Evolutionary conservation across 2,113 vertebrate genomes (phyloP).

Genomic region (Holacanthus passer): DNA sequence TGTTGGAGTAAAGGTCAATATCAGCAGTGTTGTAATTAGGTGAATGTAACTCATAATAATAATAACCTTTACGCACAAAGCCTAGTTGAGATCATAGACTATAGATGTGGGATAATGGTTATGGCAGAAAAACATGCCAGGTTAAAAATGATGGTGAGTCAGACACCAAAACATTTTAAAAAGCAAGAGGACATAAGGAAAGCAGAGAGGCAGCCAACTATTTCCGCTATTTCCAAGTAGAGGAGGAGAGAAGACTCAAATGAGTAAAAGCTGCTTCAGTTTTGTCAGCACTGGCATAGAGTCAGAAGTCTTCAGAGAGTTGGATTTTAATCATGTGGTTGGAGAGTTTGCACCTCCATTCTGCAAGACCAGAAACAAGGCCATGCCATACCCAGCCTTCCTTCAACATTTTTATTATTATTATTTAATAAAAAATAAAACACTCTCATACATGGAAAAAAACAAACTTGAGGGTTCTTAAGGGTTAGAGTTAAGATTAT

Average conservation of each 20-base stretch:
- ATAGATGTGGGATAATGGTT: neutral
- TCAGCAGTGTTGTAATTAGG: neutral
- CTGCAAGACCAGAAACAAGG: neutral
- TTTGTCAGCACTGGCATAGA: neutral
- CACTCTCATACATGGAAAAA: neutral
- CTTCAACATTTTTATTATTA: too few species aligned
- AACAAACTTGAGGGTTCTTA: neutral
- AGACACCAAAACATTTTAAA: neutral
- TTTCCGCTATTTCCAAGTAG: neutral
- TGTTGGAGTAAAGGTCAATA: neutral
- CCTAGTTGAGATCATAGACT: neutral
- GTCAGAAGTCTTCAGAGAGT: conserved; percentile 17
- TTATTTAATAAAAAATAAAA: too few species aligned
- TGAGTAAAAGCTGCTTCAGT: neutral
- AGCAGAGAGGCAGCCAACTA: conserved; percentile 3
- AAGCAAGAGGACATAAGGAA: neutral
- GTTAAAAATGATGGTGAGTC: neutral
- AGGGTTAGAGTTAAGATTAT: neutral
- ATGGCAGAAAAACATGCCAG: neutral
- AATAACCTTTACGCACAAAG: neutral
- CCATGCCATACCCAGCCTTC: neutral
- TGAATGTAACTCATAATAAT: neutral
- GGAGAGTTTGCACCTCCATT: neutral
- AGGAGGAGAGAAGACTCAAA: neutral
- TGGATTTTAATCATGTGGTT: conserved; percentile 26